phyloP scores from a whole-genome alignment of 2,888 invertebrate genomes.

The Agonopterix subpropinquella region DNA sequence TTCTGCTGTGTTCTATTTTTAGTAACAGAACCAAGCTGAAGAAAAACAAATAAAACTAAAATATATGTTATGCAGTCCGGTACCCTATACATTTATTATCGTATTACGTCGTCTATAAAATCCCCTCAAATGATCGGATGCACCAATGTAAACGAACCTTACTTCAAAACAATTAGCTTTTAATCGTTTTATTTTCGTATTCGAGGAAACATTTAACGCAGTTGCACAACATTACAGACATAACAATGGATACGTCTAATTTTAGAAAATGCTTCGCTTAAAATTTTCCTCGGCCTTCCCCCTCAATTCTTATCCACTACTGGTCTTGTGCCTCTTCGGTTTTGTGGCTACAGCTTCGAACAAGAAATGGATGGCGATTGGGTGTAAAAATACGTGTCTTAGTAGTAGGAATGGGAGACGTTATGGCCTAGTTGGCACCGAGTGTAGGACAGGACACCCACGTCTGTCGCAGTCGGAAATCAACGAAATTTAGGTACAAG shows the following conservation, averaged over 20 bases:
- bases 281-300: slow-evolving; percentile 28
- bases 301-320: slow-evolving; percentile 21
- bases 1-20: too few species aligned
- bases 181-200: slow-evolving; percentile 42
- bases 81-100: too few species aligned
- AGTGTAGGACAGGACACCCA: slow-evolving; percentile 40
- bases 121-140: too few species aligned
- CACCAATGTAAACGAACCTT: slow-evolving; percentile 13
- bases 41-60: too few species aligned
- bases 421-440: slow-evolving; percentile 66
- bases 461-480: slow-evolving; percentile 44
- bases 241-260: slow-evolving; percentile 58
- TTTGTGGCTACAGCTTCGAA: not conserved
- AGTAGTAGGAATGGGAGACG: slow-evolving; percentile 44
- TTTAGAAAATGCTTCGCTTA: slow-evolving; percentile 31
- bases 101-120: too few species aligned
- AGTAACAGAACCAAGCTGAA: too few species aligned
- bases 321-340: slow-evolving; percentile 4
- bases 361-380: slow-evolving; percentile 25
- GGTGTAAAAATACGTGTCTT: slow-evolving; percentile 15
- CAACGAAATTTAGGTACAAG: slow-evolving; percentile 38
- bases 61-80: too few species aligned
- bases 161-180: slow-evolving; percentile 52
- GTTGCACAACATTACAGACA: slow-evolving; percentile 63
- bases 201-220: slow-evolving; percentile 57